Evolutionary conservation across 2,113 vertebrate species (phyloP).

Genomic region (Bambusicola thoracicus): DNA sequence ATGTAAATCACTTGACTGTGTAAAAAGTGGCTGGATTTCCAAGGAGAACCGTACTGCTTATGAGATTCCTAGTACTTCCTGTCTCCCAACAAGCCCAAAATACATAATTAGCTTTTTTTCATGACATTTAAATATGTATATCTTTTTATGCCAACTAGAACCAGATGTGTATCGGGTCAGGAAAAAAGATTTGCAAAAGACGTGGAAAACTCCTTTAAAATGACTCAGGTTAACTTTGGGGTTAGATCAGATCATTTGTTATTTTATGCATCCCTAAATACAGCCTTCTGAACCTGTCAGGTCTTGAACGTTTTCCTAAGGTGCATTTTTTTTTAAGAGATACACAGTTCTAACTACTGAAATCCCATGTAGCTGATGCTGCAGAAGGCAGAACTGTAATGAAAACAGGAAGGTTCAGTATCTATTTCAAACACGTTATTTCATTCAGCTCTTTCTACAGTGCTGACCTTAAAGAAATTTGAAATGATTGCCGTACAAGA

Average conservation of each 20-base stretch:
- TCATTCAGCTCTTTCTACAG: not conserved
- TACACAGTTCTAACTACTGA: not conserved
- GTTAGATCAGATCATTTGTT: not conserved
- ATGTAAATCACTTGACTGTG: slow-evolving; percentile 11
- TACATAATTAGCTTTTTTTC: slow-evolving; percentile 15
- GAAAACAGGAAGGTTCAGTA: not conserved
- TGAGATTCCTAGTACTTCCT: slow-evolving; percentile 44
- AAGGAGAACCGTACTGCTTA: slow-evolving; percentile 17
- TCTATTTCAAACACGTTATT: not conserved
- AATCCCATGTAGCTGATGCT: slow-evolving; percentile 6
- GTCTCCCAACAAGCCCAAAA: slow-evolving; percentile 37
- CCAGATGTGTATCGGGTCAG: slow-evolving; percentile 4
- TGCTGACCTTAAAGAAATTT: not conserved
- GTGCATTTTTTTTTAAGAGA: not conserved
- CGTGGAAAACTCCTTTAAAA: slow-evolving; percentile 19
- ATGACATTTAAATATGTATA: not conserved
- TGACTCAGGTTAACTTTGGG: not conserved
- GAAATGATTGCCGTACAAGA: not conserved
- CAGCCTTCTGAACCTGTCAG: not conserved
- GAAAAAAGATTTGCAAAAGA: slow-evolving; percentile 9
- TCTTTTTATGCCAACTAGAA: slow-evolving; percentile 47
- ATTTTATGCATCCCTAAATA: slow-evolving; percentile 18
- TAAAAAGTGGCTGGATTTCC: slow-evolving; percentile 6
- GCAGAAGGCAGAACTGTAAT: not conserved
- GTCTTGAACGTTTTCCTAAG: slow-evolving; percentile 16